A percentile compares a stretch with the other conserved stretches of the same genome.
phyloP scores from a whole-genome alignment of 2,888 invertebrate genomes.

The Linnaemya tessellans region DNA sequence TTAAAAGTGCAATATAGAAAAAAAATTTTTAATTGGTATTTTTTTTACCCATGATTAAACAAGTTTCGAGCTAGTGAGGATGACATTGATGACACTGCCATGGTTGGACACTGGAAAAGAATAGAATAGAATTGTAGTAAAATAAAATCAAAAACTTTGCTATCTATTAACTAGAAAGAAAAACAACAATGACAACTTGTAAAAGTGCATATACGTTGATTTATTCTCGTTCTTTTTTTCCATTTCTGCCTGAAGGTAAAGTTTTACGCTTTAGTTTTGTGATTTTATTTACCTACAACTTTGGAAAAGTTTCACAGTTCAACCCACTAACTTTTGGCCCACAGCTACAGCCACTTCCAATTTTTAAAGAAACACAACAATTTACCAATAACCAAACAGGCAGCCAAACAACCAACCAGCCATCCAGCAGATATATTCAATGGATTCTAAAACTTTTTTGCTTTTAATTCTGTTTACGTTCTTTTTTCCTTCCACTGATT shows the following conservation, averaged over 20 bases:
- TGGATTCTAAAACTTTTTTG: conserved; percentile 34
- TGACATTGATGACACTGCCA: conserved; percentile 74
- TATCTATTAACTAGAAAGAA: conserved; percentile 41
- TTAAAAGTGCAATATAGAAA: conserved; percentile 18
- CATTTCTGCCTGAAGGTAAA: conserved; percentile 35
- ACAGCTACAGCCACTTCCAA: conserved; percentile 7
- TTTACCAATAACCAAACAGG: conserved; percentile 30
- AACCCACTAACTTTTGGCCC: conserved; percentile 1
- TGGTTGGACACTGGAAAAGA: conserved; percentile 59
- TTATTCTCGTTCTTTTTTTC: conserved; percentile 1
- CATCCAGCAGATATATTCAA: not conserved
- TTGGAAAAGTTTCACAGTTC: conserved; percentile 10
- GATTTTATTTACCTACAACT: conserved; percentile 39
- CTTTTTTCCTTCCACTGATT: not conserved
- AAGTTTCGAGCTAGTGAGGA: conserved; percentile 72
- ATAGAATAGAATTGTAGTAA: conserved; percentile 33
- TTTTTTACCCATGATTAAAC: conserved; percentile 63
- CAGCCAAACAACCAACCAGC: conserved; percentile 33
- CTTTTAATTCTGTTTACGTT: conserved; percentile 33
- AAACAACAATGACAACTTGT: conserved; percentile 59
- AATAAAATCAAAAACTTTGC: conserved; percentile 58
- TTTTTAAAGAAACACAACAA: conserved; percentile 16
- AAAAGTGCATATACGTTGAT: conserved; percentile 52
- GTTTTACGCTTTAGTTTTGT: conserved; percentile 25
- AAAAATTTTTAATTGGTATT: conserved; percentile 29